A percentile compares a stretch with the other conserved stretches of the same genome.
phyloP scores from a whole-genome alignment of 1,140 invertebrate genomes.

The Aphis craccivora region DNA sequence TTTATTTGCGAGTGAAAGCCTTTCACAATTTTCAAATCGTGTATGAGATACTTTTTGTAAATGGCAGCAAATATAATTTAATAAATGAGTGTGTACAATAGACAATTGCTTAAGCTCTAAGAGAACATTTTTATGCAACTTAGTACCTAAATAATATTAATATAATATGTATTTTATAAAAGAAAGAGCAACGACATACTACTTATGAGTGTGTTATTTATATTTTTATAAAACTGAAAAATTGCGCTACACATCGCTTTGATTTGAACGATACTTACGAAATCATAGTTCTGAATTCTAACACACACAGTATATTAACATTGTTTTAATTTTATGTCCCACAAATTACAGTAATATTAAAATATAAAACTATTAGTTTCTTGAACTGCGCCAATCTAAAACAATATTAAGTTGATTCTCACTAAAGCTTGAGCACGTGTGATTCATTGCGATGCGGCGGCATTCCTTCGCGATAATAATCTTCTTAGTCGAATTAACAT shows the following conservation, averaged over 20 bases:
- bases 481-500: constrained; percentile 28
- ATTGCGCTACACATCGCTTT: not conserved
- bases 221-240: not conserved
- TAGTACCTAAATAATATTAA: not conserved
- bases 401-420: not conserved
- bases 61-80: not conserved
- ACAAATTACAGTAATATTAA: not conserved
- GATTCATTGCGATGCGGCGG: not conserved
- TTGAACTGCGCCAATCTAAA: not conserved
- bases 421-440: not conserved
- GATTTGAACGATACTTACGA: not conserved
- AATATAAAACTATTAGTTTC: not conserved
- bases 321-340: not conserved
- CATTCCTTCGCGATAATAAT: constrained; percentile 4
- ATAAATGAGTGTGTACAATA: not conserved
- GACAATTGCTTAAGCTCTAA: not conserved
- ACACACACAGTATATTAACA: too few relatives aligned
- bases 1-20: not conserved
- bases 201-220: not conserved
- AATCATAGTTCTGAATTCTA: too few relatives aligned
- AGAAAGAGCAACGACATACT: not conserved
- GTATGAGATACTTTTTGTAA: not conserved
- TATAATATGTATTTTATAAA: not conserved
- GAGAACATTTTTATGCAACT: not conserved
- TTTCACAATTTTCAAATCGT: not conserved